Percentiles rank a stretch among this genome's conserved stretches.
phyloP scores from a whole-genome alignment of 2,113 vertebrate genomes.

The Malurus cyaneus region DNA sequence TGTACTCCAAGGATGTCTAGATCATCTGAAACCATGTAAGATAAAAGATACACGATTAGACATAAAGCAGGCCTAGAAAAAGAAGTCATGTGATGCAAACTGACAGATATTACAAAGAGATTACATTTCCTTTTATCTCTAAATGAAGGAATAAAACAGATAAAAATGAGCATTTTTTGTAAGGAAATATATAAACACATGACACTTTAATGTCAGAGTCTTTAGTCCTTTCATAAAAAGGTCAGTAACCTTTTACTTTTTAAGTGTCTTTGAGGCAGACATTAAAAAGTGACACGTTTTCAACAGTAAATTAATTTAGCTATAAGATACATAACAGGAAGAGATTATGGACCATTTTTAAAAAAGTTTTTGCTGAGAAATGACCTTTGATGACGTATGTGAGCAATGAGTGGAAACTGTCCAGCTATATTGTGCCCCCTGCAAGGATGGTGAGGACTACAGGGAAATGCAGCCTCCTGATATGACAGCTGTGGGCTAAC shows the following conservation, averaged over 20 bases:
- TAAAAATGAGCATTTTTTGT: neutral
- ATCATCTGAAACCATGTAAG: conserved; percentile 10
- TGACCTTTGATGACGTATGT: neutral
- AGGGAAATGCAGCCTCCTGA: neutral
- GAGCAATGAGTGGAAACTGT: neutral
- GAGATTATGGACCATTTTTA: neutral
- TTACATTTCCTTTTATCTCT: neutral
- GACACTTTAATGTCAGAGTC: neutral
- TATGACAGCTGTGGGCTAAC: neutral
- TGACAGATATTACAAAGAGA: neutral
- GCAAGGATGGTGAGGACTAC: neutral
- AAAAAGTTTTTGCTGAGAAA: neutral
- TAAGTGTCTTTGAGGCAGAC: neutral
- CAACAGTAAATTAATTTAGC: neutral
- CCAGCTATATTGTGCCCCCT: neutral
- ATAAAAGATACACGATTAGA: neutral
- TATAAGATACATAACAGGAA: neutral
- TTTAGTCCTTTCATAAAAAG: neutral
- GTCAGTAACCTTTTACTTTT: neutral
- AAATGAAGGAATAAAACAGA: neutral
- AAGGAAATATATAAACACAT: neutral
- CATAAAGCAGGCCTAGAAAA: neutral
- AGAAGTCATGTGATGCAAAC: neutral
- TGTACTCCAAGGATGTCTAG: neutral
- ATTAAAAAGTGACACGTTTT: neutral